Evolutionary conservation across 2,113 vertebrate species (phyloP), one percentile per base, ranked within the genome.

Genomic region (Tamias sibiricus): DNA sequence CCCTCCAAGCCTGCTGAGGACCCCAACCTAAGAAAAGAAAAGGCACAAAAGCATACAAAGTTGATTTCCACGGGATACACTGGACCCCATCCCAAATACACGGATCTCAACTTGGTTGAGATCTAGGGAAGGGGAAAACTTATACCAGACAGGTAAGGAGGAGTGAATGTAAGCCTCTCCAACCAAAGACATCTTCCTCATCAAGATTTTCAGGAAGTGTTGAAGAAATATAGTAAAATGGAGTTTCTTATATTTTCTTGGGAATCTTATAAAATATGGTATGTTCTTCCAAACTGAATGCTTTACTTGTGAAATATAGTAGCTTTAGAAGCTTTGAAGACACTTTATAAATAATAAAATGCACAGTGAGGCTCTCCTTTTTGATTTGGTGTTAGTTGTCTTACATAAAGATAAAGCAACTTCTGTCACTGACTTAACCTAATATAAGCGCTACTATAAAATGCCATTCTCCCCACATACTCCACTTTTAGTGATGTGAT

Each of bases 311-410:
- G 22, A 95, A 92, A 90, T 82, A 84, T 40, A 72, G 24, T 54
- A 57, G 16, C 9, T 80, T 80, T 52, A 66, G 26, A 79, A 93
- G 35, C 26, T 88, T 40, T 72, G 30, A 17, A 64, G 44, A 49
- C 0, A 90, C 35, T 68, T 93, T n/a, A 95, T 69, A 86, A 88
- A 86, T 62, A 30, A 81, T 93, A 74, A 92, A 90, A 79, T 8
- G 62, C 24, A 44, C 6, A 5, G 14, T 12, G 13, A 52, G 16
- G 3, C 8, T 85, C 83, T 82, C 30, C 20, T 62, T 87, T 87
- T 74, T 75, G 77, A 71, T 68, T 62, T 59, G 35, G 24, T 66
- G 10, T 77, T 52, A 35, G 22, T 8, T 71, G 66, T 52, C 28
- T 92, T 72, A 94, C 12, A 88, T 47, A 68, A 47, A 59, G 40